A percentile compares a stretch with the other conserved stretches of the same genome.
phyloP scores from a whole-genome alignment of 2,888 invertebrate genomes.

The Flabesymbios commensalis region DNA sequence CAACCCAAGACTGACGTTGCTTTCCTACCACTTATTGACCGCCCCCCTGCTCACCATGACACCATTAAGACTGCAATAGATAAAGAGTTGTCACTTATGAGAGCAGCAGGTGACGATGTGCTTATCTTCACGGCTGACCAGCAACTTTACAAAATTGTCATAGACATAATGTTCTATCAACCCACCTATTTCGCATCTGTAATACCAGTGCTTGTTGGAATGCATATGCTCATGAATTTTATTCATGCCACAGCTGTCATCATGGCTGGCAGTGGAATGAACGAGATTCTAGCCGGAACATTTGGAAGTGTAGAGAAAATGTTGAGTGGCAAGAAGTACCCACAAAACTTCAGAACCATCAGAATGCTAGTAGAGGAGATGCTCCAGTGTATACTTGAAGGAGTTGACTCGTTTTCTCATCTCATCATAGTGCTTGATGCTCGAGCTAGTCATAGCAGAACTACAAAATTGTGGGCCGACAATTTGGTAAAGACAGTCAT shows the following conservation, averaged over 20 bases:
- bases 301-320: conserved; percentile 5
- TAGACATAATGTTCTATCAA: conserved; percentile 1
- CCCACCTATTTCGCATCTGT: background rate
- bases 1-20: conserved; percentile 2
- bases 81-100: conserved; percentile 7
- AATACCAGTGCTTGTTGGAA: background rate
- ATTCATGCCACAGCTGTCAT: background rate
- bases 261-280: conserved; percentile 7
- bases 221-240: conserved; percentile 4
- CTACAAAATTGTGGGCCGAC: conserved; percentile 10
- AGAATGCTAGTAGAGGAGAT: conserved; percentile 2
- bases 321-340: conserved; percentile 7
- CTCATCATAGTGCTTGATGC: conserved; percentile 9
- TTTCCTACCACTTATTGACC: conserved; percentile 3
- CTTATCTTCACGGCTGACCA: conserved; percentile 1
- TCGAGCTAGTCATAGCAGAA: conserved; percentile 6
- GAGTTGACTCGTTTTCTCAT: conserved; percentile 9
- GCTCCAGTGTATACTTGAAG: conserved; percentile 6
- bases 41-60: conserved; percentile 10
- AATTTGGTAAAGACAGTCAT: conserved; percentile 3
- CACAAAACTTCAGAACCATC: conserved; percentile 6
- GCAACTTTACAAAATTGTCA: conserved; percentile 2
- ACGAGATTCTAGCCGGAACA: conserved; percentile 3
- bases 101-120: conserved; percentile 1
- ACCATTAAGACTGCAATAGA: conserved; percentile 8